Percentiles rank a stretch among this genome's conserved stretches.
Evolutionary conservation across 2,888 invertebrate genomes (phyloP).

Genomic region (Horisme vitalbata): DNA sequence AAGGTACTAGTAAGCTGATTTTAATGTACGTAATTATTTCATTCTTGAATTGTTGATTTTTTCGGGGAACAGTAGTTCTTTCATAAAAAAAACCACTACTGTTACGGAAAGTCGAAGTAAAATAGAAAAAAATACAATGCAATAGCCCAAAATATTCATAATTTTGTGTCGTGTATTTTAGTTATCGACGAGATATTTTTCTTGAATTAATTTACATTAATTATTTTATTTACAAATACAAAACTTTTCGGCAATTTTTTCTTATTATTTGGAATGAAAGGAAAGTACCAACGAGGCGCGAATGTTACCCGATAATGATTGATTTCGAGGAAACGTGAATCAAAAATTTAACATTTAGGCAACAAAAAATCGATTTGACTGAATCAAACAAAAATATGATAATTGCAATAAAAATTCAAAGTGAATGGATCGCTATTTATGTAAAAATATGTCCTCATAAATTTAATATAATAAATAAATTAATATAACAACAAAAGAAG

Average conservation of each 20-base stretch:
- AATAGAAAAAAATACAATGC: slow-evolving; percentile 71
- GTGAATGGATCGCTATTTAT: slow-evolving; percentile 82
- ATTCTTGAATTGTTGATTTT: slow-evolving; percentile 75
- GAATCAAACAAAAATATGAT: slow-evolving; percentile 53
- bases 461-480: slow-evolving; percentile 81
- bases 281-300: slow-evolving; percentile 64
- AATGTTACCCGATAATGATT: slow-evolving; percentile 66
- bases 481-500: slow-evolving; percentile 82
- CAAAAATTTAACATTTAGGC: slow-evolving; percentile 58
- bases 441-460: slow-evolving; percentile 79
- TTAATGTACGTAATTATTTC: slow-evolving; percentile 80
- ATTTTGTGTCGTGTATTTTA: slow-evolving; percentile 63
- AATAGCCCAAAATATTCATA: slow-evolving; percentile 78
- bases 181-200: slow-evolving; percentile 50
- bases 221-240: slow-evolving; percentile 64
- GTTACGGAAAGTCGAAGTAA: slow-evolving; percentile 57
- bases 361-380: slow-evolving; percentile 50
- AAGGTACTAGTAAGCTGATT: slow-evolving; percentile 79
- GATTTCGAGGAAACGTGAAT: slow-evolving; percentile 77
- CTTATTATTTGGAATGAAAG: slow-evolving; percentile 61
- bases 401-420: slow-evolving; percentile 60
- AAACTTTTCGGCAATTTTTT: slow-evolving; percentile 70
- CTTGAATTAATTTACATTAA: slow-evolving; percentile 49
- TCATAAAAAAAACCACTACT: slow-evolving; percentile 31
- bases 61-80: slow-evolving; percentile 36